Conservation (phyloP, 2,888 invertebrate species). For the Macaria liturata region DNA sequence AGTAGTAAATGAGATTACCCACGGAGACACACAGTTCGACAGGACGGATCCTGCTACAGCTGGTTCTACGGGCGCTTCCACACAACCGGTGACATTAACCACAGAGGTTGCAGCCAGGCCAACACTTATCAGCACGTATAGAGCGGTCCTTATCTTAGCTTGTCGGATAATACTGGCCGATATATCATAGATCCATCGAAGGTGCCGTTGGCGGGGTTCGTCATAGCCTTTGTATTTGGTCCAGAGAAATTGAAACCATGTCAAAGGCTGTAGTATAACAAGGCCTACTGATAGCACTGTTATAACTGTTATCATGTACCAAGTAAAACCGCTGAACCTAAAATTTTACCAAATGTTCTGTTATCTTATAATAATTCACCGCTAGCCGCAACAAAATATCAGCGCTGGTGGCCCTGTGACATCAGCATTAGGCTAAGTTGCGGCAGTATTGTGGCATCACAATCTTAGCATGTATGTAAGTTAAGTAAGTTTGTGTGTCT, state of each 20-base stretch:
- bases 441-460: no score
- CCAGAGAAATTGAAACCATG: conserved; percentile 91
- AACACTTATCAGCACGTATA: conserved; percentile 87
- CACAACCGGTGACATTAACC: conserved; percentile 83
- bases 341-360: conserved; percentile 19
- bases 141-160: conserved; percentile 82
- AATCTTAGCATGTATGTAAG: neutral
- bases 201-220: conserved; percentile 78
- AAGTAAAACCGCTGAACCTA: conserved; percentile 60
- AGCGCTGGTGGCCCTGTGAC: no score
- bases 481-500: neutral
- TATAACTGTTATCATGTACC: conserved; percentile 61
- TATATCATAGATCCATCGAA: conserved; percentile 83
- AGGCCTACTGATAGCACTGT: conserved; percentile 48
- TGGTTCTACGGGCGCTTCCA: conserved; percentile 51
- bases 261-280: conserved; percentile 85
- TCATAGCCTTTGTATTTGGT: conserved; percentile 72
- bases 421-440: neutral
- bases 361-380: no score
- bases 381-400: no score
- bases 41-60: conserved; percentile 50
- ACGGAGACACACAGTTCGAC: conserved; percentile 77
- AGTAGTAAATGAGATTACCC: conserved; percentile 62
- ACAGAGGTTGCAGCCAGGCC: conserved; percentile 86
- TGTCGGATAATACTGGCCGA: conserved; percentile 86